Percentiles rank a stretch among this genome's conserved stretches.
Evolutionary conservation across 1,140 invertebrate genomes (phyloP).

Genomic region (Hormaphis cornu): DNA sequence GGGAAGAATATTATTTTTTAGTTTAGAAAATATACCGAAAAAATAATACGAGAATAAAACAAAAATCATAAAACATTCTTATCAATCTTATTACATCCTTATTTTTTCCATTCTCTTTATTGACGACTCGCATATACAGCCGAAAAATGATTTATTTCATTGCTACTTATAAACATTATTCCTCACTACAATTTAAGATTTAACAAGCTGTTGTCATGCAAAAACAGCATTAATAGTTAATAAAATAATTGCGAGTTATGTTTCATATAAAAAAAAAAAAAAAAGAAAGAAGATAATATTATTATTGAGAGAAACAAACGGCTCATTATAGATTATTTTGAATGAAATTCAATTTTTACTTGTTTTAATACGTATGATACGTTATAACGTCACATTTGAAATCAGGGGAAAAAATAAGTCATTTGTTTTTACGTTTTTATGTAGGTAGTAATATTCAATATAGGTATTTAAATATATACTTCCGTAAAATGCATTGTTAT

Average conservation of each 20-base stretch:
- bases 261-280: neutral
- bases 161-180: neutral
- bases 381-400: no score
- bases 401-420: no score
- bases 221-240: neutral
- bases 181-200: neutral
- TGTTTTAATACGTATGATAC: no score
- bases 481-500: no score
- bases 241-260: neutral
- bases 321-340: no score
- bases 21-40: neutral
- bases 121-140: neutral
- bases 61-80: neutral
- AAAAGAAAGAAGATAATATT: neutral
- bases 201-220: slow-evolving; percentile 1
- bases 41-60: no score
- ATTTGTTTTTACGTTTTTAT: no score
- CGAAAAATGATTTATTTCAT: neutral
- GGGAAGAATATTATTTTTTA: neutral
- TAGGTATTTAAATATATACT: no score
- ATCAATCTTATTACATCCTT: neutral
- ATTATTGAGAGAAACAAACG: neutral
- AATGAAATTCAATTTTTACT: no score
- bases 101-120: neutral
- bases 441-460: no score